Evolutionary conservation across 2,888 invertebrate species (phyloP), one percentile per base, ranked within the genome.

Genomic region (Chesias legatella): DNA sequence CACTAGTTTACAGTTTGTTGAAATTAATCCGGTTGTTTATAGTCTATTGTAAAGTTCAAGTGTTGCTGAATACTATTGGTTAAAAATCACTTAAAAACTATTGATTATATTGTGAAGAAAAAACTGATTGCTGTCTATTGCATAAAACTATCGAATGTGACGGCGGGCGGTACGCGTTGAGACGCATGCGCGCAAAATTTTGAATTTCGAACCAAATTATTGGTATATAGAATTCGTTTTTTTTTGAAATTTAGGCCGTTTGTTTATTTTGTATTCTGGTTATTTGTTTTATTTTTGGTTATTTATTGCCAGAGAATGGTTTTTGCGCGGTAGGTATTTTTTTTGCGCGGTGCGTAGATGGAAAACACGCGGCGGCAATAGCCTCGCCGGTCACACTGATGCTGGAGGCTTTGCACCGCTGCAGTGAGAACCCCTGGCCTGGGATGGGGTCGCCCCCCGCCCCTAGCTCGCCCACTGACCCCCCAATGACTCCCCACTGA

Each of bases 361-460:
- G 69, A 82, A 84, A 67, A 78, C 86, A 85, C 88, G 88, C 88
- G 83, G 74, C 73, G 72, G 70, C 78, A 67, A 63, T 75, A 79
- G 84, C 79, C 82, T 74, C 83, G 74, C 85, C 81, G 80, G 80
- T 75, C 84, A 88, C 89, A 88, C 89, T 89, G 86, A 81, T 72
- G 75, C 67, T 67, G 69, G 74, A 64, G 75, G 66, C 32, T 40
- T 71, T 79, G 82, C 80, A 77, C 69, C 80, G 81, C 80, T 75
- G 82, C 81, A 80, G 58, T 65, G 77, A 63, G 63, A 25, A 40
- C 45, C 45, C 45, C 45, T 36, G 36, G 22, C 0, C 26, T 7
- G 33, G 83, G 59, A 69, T 74, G 81, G 62, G 80, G 43, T 32
- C 40, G 50, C 67, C 62, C 65, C 56, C 45, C 56, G 61, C 48